Percentiles rank a stretch among this genome's conserved stretches.
These are phyloP conservation scores for Tautogolabrus adspersus DNA, from an alignment of 2,113 vertebrate species.

Conservation along the genomic window DNA sequence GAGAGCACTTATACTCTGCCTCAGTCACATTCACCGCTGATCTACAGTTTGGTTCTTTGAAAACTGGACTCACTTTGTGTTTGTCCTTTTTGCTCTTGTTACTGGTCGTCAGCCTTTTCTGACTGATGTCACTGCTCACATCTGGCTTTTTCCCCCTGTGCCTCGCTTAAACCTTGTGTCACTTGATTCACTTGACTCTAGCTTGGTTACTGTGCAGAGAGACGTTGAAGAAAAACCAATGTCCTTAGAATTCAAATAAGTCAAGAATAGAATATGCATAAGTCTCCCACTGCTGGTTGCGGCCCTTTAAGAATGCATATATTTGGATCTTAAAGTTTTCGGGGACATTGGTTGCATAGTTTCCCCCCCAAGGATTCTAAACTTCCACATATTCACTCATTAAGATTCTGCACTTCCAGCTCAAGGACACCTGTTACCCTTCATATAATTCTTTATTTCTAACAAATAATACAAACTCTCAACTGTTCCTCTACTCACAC, in stretches of 20 bases:
- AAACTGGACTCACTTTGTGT: constrained; percentile 21
- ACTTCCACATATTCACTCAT: too few species aligned
- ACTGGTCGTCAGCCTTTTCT: not conserved
- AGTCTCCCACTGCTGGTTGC: too few species aligned
- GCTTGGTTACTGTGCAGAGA: too few species aligned
- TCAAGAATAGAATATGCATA: too few species aligned
- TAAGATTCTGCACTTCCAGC: not conserved
- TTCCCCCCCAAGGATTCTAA: too few species aligned
- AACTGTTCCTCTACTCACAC: not conserved
- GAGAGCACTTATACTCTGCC: constrained; percentile 39
- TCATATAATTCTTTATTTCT: not conserved
- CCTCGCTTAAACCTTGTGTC: not conserved
- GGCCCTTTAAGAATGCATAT: too few species aligned
- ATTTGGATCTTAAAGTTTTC: too few species aligned
- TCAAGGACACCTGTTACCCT: not conserved
- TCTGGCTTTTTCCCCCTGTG: not conserved
- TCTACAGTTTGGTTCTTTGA: constrained; percentile 2
- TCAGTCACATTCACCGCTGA: not conserved
- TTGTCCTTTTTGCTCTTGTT: constrained; percentile 5
- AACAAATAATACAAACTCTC: not conserved
- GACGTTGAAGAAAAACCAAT: too few species aligned
- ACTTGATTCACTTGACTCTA: not conserved
- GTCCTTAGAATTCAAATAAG: too few species aligned
- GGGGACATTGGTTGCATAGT: too few species aligned
- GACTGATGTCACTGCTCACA: not conserved